Evolutionary conservation across 1,140 invertebrate species (phyloP).

Genomic region (Monochamus saltuarius): DNA sequence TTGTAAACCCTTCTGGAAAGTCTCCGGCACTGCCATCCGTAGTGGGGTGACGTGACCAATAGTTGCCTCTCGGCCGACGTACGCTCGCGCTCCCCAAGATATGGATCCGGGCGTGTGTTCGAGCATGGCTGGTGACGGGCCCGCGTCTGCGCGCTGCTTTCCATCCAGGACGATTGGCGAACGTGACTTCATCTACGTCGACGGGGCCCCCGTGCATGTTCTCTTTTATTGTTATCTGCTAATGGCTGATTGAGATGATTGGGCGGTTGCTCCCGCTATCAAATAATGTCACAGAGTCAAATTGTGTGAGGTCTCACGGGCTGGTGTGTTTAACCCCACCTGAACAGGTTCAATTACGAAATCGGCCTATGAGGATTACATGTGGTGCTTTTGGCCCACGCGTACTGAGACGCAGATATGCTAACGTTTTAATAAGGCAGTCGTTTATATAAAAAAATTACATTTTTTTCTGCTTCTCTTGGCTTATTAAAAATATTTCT

Average conservation of each 20-base stretch:
- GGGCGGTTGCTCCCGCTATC: constrained; percentile 16
- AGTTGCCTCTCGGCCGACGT: constrained; percentile 20
- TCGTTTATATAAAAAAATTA: not conserved
- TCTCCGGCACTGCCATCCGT: constrained; percentile 26
- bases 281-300: constrained; percentile 20
- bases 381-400: not conserved
- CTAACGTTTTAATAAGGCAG: not conserved
- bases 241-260: constrained; percentile 33
- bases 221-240: constrained; percentile 24
- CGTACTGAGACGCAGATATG: too few relatives aligned
- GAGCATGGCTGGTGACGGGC: constrained; percentile 36
- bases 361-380: constrained; percentile 7
- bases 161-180: constrained; percentile 33
- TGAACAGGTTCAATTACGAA: constrained; percentile 10
- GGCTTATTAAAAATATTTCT: too few relatives aligned
- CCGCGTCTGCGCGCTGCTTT: constrained; percentile 27
- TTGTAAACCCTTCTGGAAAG: constrained; percentile 5
- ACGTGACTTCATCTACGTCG: constrained; percentile 13
- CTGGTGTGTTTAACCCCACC: constrained; percentile 9
- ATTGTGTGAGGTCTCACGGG: constrained; percentile 11
- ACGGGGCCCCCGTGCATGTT: constrained; percentile 7
- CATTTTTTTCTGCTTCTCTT: too few relatives aligned
- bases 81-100: constrained; percentile 20
- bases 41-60: constrained; percentile 36
- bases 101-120: constrained; percentile 26